A percentile compares a stretch with the other conserved stretches of the same genome.
Conservation (phyloP, 2,888 invertebrate species). For the Mythimna loreyi region DNA sequence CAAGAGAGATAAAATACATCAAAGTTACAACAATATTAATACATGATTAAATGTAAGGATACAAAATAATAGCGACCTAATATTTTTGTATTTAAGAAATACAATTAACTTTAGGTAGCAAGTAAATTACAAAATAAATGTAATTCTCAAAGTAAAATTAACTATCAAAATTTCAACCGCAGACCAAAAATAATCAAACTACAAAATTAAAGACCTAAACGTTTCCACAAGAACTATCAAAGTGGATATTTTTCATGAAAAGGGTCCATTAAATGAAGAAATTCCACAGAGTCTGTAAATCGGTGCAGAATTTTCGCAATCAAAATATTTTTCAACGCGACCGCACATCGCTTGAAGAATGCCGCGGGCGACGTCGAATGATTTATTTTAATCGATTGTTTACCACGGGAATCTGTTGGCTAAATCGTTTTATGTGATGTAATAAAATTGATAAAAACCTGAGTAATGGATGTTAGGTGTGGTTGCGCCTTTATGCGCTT, state of each 20-base stretch:
- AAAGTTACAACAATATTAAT: no score
- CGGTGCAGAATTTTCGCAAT: conserved; percentile 65
- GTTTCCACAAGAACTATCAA: conserved; percentile 34
- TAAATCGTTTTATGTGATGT: conserved; percentile 69
- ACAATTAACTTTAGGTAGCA: not conserved
- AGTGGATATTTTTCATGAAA: conserved; percentile 47
- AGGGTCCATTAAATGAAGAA: conserved; percentile 53
- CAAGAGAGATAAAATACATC: no score
- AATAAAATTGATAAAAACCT: conserved; percentile 69
- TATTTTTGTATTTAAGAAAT: not conserved
- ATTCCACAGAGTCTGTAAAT: conserved; percentile 60
- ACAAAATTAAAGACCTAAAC: conserved; percentile 34
- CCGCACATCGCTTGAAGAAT: conserved; percentile 58
- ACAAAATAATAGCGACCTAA: no score
- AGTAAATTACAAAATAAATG: conserved; percentile 5
- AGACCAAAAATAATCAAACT: conserved; percentile 5
- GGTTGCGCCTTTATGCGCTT: conserved; percentile 43
- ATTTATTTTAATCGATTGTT: conserved; percentile 65
- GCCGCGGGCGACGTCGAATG: conserved; percentile 51
- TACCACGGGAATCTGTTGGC: conserved; percentile 65
- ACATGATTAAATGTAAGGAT: no score
- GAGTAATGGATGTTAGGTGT: conserved; percentile 47
- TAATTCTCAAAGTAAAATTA: not conserved
- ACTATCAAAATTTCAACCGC: not conserved
- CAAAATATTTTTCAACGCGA: conserved; percentile 68